Evolutionary conservation across 2,888 invertebrate genomes (phyloP).

Genomic region (Meganola albula): DNA sequence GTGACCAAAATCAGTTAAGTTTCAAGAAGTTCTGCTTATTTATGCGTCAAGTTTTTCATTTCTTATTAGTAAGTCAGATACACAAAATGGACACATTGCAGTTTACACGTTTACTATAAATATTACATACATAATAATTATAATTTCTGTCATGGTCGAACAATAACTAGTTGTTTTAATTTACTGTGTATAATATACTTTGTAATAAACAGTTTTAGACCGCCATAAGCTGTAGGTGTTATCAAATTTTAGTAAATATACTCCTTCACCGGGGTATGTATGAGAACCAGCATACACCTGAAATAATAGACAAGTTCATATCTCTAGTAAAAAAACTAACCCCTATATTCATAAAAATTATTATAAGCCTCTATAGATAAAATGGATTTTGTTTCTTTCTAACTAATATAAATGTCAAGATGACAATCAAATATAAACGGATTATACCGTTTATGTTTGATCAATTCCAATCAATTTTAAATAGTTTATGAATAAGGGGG

Average conservation of each 20-base stretch:
- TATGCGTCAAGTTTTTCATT: too few species aligned
- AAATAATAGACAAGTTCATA: conserved; percentile 24
- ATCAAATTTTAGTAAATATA: conserved; percentile 98
- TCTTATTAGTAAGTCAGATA: too few species aligned
- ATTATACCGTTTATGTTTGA: too few species aligned
- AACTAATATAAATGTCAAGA: too few species aligned
- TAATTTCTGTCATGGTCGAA: conserved; percentile 42
- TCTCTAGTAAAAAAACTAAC: not conserved
- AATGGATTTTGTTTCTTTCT: too few species aligned
- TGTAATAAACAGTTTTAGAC: conserved; percentile 98
- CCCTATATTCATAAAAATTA: not conserved
- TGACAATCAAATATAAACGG: too few species aligned
- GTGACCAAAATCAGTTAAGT: too few species aligned
- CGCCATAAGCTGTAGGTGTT: conserved; percentile 99
- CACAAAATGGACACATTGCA: too few species aligned
- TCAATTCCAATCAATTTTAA: too few species aligned
- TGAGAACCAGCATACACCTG: conserved; percentile 98
- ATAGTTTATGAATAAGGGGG: too few species aligned
- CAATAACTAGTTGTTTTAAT: conserved; percentile 17
- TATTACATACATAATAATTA: conserved; percentile 23
- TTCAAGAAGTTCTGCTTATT: too few species aligned
- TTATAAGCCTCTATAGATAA: too few species aligned
- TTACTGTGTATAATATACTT: conserved; percentile 96
- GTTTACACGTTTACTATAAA: conserved; percentile 5
- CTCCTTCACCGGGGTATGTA: conserved; percentile 96